Evolutionary conservation across 2,888 invertebrate species (phyloP).

Genomic region (Rosalia funebris): DNA sequence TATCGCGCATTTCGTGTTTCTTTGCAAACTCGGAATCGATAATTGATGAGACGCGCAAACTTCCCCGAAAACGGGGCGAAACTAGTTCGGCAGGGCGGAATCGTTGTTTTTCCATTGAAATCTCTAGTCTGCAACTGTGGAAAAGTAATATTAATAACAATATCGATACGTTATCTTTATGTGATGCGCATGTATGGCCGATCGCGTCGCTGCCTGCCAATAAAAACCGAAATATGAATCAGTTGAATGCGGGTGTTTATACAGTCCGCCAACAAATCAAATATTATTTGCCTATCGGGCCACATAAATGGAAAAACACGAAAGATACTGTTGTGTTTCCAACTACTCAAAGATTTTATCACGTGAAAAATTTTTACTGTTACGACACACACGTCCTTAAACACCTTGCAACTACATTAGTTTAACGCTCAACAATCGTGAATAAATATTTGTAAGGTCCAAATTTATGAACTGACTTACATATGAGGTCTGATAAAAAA

Average conservation of each 20-base stretch:
- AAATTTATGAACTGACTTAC: too few species aligned
- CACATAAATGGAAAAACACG: conserved; percentile 33
- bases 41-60: conserved; percentile 35
- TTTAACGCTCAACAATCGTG: too few species aligned
- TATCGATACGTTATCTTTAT: conserved; percentile 58
- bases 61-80: conserved; percentile 9
- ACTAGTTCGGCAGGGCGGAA: conserved; percentile 29
- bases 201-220: conserved; percentile 44
- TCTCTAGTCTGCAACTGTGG: conserved; percentile 54
- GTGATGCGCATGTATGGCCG: conserved; percentile 45
- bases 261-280: conserved; percentile 46
- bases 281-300: conserved; percentile 46
- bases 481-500: too few species aligned
- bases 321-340: conserved; percentile 19
- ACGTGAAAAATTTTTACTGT: neutral
- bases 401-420: too few species aligned
- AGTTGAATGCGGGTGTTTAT: conserved; percentile 44
- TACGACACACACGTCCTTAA: too few species aligned
- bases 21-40: conserved; percentile 40
- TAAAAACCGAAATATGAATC: conserved; percentile 45
- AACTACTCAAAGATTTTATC: neutral
- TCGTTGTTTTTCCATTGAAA: conserved; percentile 43
- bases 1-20: conserved; percentile 35
- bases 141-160: conserved; percentile 58
- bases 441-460: too few species aligned